Evolutionary conservation across 2,797 vertebrate genomes (phyloP).

Genomic region (Cercopithecus mitis): DNA sequence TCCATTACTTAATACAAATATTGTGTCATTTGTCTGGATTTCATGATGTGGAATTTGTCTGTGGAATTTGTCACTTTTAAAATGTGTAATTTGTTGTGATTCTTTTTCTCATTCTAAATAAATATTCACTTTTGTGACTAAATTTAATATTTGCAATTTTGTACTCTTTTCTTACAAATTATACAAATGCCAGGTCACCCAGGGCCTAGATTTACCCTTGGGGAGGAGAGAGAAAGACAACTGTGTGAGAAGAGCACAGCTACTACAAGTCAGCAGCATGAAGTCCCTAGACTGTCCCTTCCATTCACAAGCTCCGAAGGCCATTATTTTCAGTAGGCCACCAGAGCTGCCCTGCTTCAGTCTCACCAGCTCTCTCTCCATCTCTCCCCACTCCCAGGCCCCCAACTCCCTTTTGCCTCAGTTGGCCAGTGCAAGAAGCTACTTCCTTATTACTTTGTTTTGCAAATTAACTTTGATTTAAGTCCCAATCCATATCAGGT

Average conservation of each 20-base stretch:
- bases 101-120: neutral
- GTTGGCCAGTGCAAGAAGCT: neutral
- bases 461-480: neutral
- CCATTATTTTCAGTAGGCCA: neutral
- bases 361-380: neutral
- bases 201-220: neutral
- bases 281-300: neutral
- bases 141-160: neutral
- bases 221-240: neutral
- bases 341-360: too few relatives aligned
- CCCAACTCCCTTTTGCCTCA: neutral
- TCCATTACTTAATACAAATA: neutral
- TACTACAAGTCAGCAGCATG: neutral
- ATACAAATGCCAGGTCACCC: neutral
- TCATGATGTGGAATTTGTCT: neutral
- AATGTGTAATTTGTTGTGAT: neutral
- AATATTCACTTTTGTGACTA: neutral
- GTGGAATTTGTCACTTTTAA: neutral
- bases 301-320: rapidly evolving
- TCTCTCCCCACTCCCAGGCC: neutral
- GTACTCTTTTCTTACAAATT: neutral
- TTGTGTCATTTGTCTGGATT: neutral
- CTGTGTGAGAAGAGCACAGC: neutral
- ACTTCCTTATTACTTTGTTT: neutral
- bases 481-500: neutral